These are phyloP conservation scores for Hemichromis elongatus DNA, from an alignment of 2,113 vertebrate genomes.

Conservation along the genomic window DNA sequence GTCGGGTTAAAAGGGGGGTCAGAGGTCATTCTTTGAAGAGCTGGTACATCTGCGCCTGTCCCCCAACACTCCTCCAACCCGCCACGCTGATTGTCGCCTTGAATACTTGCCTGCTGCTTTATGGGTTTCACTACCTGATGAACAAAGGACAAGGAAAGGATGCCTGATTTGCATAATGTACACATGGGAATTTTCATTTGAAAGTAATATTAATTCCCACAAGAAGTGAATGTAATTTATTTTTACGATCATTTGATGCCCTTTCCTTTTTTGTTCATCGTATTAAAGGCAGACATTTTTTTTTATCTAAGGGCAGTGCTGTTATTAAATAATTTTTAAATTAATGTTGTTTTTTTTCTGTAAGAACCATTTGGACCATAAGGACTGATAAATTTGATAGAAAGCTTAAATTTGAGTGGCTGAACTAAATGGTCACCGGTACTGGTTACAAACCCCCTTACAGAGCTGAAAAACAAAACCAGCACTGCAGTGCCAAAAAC, in stretches of 20 bases:
- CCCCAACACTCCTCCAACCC: background rate
- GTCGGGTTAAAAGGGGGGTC: constrained; percentile 13
- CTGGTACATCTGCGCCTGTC: constrained; percentile 8
- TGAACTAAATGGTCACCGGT: background rate
- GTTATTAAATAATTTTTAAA: background rate
- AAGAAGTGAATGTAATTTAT: background rate
- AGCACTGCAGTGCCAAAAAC: background rate
- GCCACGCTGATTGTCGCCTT: background rate
- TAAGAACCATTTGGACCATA: background rate
- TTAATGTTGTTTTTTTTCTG: background rate
- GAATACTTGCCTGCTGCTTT: constrained; percentile 24
- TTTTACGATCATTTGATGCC: background rate
- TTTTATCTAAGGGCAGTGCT: background rate
- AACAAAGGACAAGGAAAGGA: constrained; percentile 13
- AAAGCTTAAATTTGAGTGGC: background rate
- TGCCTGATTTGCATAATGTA: background rate
- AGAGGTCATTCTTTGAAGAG: constrained; percentile 22
- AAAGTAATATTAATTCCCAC: background rate
- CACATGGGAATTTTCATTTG: background rate
- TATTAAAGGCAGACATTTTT: background rate
- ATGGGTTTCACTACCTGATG: background rate
- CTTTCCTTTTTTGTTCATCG: background rate
- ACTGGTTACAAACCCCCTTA: background rate
- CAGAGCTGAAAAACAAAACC: background rate
- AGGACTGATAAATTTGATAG: background rate